A percentile compares a stretch with the other conserved stretches of the same genome.
phyloP scores from a whole-genome alignment of 2,888 invertebrate genomes.

The Escarpia spicata region DNA sequence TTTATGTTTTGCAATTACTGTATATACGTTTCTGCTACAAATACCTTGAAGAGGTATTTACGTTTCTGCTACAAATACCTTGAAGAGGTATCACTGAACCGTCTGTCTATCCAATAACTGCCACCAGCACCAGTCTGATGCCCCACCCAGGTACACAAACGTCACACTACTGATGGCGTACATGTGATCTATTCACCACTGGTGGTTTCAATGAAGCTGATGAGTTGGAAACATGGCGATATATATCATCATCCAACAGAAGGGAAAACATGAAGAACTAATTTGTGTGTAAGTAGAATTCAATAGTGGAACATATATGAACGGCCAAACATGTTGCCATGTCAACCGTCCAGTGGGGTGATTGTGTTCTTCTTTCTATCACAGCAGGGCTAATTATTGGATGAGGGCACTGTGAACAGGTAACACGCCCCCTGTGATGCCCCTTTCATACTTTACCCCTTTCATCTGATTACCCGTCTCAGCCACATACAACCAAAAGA shows the following conservation, averaged over 20 bases:
- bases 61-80: too few species aligned
- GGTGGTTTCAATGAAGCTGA: neutral
- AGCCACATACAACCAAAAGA: neutral
- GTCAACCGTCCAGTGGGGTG: neutral
- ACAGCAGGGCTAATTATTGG: neutral
- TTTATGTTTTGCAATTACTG: neutral
- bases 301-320: neutral
- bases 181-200: neutral
- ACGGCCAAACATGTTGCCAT: neutral
- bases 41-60: too few species aligned
- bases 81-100: too few species aligned
- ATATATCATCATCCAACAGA: neutral
- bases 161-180: neutral
- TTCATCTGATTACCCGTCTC: neutral
- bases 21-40: too few species aligned
- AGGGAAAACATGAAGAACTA: neutral
- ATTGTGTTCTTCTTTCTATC: neutral
- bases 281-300: conserved; percentile 5
- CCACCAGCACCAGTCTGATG: neutral
- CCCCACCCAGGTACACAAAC: neutral
- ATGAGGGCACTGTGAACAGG: neutral
- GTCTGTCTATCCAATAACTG: neutral
- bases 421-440: neutral
- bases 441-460: too few species aligned
- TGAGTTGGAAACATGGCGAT: neutral